Evolutionary conservation across 2,888 invertebrate genomes (phyloP), one percentile per base, ranked within the genome.

Genomic region (Amiota minor): DNA sequence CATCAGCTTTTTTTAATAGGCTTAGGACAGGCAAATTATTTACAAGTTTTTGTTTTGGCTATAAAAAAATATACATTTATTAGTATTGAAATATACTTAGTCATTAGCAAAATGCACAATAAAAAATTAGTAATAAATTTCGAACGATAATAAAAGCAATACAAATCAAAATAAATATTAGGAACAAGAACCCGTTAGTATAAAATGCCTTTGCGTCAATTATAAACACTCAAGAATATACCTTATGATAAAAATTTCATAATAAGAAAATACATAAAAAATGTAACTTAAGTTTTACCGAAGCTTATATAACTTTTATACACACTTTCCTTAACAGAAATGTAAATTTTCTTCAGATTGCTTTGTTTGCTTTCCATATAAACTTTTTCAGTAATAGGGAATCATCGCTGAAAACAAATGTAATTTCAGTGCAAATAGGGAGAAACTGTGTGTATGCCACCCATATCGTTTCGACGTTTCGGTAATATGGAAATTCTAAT

Each of bases 121-220:
- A 12, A 62, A 8, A 62, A 23, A 62, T 35, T 35, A 62, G 12
- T 8, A 62, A 62, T 45, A 62, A 35, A 45, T 35, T 45, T 45
- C 45, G 2, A 14, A n/a, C 11, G 45, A 62, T 62, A n/a, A 11
- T 11, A 45, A 20, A 35, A 45, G 12, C 35, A 62, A 62, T 45
- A 45, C 62, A 62, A 45, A 3, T 9, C 4, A 53, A 0, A 9
- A 53, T 53, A 14, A 9, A 35, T 45, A 23, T 14, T 18, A 59
- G 20, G 11, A 59, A 59, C 59, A 59, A 18, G 59, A 59, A 59
- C 11, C 3, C 9, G 45, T 45, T 62, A 62, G 59, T 35, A 18
- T 45, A 62, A 35, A 62, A 62, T 35, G 62, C 35, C 23, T 62
- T 62, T 62, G 62, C 62, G 45, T 35, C 35, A 8, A 8, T 35